phyloP scores from a whole-genome alignment of 1,140 invertebrate species.

The Phymastichus coffea region DNA sequence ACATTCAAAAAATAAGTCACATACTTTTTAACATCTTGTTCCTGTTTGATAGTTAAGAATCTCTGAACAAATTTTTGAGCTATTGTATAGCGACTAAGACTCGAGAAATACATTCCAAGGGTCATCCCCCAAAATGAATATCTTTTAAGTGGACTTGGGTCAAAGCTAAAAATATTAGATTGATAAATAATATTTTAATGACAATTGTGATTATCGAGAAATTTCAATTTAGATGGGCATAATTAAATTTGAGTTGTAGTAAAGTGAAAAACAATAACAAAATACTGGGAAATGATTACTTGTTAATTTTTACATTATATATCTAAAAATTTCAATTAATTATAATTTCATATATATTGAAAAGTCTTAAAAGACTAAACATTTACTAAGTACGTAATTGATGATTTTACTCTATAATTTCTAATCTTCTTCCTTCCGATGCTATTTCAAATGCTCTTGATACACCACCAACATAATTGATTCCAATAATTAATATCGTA shows the following conservation, averaged over 20 bases:
- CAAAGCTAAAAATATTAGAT: constrained; percentile 50
- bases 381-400: background rate
- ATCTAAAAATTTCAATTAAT: too few species aligned
- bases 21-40: constrained; percentile 58
- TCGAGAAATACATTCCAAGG: constrained; percentile 61
- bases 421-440: constrained; percentile 41
- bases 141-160: constrained; percentile 58
- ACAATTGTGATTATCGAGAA: too few species aligned
- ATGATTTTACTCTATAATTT: constrained; percentile 42
- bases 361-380: too few species aligned
- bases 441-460: constrained; percentile 37
- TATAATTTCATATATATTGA: background rate
- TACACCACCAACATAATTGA: constrained; percentile 66
- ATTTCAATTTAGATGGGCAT: too few species aligned
- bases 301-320: too few species aligned
- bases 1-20: too few species aligned
- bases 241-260: too few species aligned
- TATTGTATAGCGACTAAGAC: constrained; percentile 62
- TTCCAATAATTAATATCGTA: constrained; percentile 65
- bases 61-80: constrained; percentile 69
- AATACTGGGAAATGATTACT: too few species aligned
- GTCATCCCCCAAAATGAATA: constrained; percentile 63
- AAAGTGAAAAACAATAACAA: too few species aligned
- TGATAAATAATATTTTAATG: background rate
- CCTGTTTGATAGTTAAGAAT: constrained; percentile 63